Percentiles rank a stretch among this genome's conserved stretches.
These are phyloP conservation scores for Stichopus horrens DNA, from an alignment of 53 echinoderm and acorn worm genomes.

Conservation along the genomic window DNA sequence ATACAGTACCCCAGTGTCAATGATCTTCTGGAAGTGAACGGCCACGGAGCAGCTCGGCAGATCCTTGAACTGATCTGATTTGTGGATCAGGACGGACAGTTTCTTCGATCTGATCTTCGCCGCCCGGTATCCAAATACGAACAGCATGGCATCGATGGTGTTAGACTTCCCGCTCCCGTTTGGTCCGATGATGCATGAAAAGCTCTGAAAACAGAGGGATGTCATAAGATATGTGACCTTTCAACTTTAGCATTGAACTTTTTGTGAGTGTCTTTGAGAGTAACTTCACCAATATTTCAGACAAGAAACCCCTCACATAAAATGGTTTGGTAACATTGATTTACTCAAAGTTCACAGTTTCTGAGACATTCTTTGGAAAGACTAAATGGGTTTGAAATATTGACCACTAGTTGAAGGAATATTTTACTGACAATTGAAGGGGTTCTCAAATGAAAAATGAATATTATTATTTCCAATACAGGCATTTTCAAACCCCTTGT, in stretches of 20 bases:
- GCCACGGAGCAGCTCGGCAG: constrained; percentile 86
- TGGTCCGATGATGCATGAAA: constrained; percentile 95
- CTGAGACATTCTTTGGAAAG: not conserved
- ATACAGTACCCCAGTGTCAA: constrained; percentile 75
- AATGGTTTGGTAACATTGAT: not conserved
- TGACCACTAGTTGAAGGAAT: no score
- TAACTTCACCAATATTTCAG: no score
- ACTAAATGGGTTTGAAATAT: not conserved
- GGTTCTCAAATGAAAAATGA: no score
- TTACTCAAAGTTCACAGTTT: not conserved
- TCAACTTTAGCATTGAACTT: not conserved
- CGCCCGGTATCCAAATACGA: constrained; percentile 97
- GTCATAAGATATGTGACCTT: not conserved
- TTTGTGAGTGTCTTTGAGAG: no score
- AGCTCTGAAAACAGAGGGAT: constrained; percentile 64
- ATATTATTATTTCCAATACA: no score
- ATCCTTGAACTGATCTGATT: constrained; percentile 72
- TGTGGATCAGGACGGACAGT: constrained; percentile 90
- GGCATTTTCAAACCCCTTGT: no score
- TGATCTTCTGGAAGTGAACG: constrained; percentile 98
- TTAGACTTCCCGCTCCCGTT: constrained; percentile 98
- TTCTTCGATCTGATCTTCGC: constrained; percentile 98
- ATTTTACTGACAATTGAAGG: no score
- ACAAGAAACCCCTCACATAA: not conserved
- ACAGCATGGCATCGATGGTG: constrained; percentile 96